Evolutionary conservation across 2,113 vertebrate species (phyloP).

Genomic region (Numenius arquata): DNA sequence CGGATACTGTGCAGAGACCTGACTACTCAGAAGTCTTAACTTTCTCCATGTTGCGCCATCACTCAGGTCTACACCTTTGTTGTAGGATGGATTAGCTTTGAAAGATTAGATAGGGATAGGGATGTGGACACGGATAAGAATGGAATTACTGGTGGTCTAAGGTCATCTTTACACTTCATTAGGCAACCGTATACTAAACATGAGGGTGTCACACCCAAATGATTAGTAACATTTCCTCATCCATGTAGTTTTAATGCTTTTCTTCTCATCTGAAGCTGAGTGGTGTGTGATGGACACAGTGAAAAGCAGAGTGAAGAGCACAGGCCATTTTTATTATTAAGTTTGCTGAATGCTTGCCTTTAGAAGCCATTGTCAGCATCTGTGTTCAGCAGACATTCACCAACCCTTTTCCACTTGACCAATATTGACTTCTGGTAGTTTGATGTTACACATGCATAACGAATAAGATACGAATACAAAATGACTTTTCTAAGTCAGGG

Average conservation of each 20-base stretch:
- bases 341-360: not conserved
- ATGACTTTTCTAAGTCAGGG: not conserved
- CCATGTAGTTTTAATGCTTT: not conserved
- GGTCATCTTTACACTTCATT: slow-evolving; percentile 7
- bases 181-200: not conserved
- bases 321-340: not conserved
- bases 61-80: not conserved
- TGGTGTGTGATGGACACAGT: not conserved
- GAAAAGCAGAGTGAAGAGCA: not conserved
- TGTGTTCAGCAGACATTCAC: not conserved
- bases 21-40: not conserved
- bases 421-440: not conserved
- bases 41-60: not conserved
- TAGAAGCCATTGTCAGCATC: not conserved
- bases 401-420: not conserved
- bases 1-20: not conserved
- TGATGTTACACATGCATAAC: not conserved
- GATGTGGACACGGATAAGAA: not conserved
- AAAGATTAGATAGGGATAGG: slow-evolving; percentile 18
- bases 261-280: not conserved
- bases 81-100: slow-evolving; percentile 2
- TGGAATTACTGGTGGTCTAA: not conserved
- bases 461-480: not conserved
- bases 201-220: not conserved
- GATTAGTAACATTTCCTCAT: not conserved